Evolutionary conservation across 2,797 vertebrate species (phyloP), one percentile per base, ranked within the genome.

Genomic region (Serranus cabrilla): DNA sequence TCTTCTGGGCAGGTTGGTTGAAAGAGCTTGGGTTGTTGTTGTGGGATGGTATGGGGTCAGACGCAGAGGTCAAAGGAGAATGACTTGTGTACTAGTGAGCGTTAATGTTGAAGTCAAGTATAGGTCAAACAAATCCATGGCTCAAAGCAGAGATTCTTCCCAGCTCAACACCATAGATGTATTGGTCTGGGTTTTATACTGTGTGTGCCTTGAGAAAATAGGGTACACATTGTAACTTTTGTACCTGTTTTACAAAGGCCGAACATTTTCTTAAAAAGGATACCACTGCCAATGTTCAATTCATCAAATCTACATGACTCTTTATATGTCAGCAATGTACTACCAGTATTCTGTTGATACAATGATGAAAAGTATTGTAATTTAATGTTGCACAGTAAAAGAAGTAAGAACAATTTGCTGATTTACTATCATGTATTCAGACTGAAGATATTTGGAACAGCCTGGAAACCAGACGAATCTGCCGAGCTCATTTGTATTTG

Each of bases 81-180:
- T 90, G 88, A 87, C 89, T 89, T 88, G 63, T 91, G 91, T 90
- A 89, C 90, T 60, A 50, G 52, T 71, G 64, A 37, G 76, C 76
- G 83, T 79, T 60, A 76, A 34, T 82, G 83, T 84, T 83, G 80
- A 89, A 81, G 89, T 92, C 87, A 90, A 90, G 89, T 89, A 83
- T 91, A 93, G 91, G 83, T 90, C 78, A 85, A 58, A 82, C 78
- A 92, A 93, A 94, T 92, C 87, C 85, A 52, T 59, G 73, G 82
- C 85, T 93, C 76, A 88, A 61, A 74, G 82, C 72, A 49, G 65
- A 84, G 74, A 91, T 86, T 90, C 82, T 73, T 77, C 75, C 76
- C 11, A 75, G 84, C 81, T 89, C 85, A 86, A 80, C 88, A 91
- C 69, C 73, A 60, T 65, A 78, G 82, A 91, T 88, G 62, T 76